These are phyloP conservation scores for Lynx canadensis DNA, from an alignment of 2,113 vertebrate species.

Conservation along the genomic window DNA sequence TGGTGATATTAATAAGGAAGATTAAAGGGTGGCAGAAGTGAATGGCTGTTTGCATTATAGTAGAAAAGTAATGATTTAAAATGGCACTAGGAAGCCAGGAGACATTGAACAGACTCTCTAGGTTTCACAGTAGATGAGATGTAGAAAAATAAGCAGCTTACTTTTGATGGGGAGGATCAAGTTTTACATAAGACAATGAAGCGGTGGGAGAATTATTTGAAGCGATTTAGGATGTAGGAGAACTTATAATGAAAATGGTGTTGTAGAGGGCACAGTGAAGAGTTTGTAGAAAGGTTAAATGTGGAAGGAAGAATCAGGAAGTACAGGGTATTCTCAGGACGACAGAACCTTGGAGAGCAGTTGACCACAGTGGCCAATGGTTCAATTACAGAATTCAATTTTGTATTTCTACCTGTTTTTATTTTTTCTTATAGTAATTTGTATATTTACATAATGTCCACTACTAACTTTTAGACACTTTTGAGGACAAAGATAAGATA, in stretches of 20 bases:
- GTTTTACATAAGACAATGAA: background rate
- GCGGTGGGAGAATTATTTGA: background rate
- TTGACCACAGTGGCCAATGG: background rate
- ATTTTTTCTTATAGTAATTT: background rate
- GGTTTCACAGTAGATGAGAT: background rate
- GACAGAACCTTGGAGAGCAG: background rate
- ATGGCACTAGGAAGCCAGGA: background rate
- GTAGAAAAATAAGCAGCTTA: constrained; percentile 28
- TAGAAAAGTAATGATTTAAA: background rate
- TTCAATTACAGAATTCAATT: background rate
- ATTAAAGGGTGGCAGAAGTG: background rate
- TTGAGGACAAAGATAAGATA: background rate
- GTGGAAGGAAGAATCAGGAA: background rate
- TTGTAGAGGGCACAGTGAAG: background rate
- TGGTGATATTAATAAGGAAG: background rate
- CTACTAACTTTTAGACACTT: background rate
- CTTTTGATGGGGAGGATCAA: background rate
- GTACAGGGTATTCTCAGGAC: background rate
- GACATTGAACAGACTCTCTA: background rate
- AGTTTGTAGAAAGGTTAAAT: background rate
- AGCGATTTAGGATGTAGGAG: background rate
- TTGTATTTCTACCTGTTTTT: background rate
- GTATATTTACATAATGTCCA: background rate
- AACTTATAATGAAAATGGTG: background rate
- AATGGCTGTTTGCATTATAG: background rate